Conservation (phyloP, 2,797 vertebrate genomes). For the Thunnus albacares region DNA sequence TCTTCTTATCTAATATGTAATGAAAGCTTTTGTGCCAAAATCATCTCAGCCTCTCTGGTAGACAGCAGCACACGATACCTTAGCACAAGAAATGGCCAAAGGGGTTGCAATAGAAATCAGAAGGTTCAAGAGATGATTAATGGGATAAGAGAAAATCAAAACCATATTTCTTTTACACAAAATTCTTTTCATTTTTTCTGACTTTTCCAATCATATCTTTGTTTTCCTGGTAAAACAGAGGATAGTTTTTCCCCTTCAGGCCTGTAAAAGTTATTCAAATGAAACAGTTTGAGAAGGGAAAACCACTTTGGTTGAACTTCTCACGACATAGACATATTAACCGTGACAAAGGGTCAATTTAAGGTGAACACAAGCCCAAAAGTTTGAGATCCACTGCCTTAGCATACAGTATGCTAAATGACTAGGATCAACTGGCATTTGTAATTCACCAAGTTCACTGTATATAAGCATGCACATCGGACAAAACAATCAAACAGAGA, state of each 20-base stretch:
- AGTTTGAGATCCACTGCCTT: too few relatives aligned
- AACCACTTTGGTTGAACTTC: background rate
- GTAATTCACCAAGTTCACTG: background rate
- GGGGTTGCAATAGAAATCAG: background rate
- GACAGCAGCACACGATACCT: background rate
- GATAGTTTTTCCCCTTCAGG: background rate
- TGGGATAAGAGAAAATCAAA: background rate
- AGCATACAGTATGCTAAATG: too few relatives aligned
- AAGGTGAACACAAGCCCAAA: too few relatives aligned
- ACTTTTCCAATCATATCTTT: background rate
- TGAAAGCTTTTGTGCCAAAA: constrained; percentile 19
- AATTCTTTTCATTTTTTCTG: background rate
- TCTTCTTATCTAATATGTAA: background rate
- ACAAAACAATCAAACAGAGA: background rate
- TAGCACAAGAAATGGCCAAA: background rate
- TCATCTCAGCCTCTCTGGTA: background rate
- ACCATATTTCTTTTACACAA: background rate
- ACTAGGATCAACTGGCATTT: too few relatives aligned
- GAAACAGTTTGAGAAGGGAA: background rate
- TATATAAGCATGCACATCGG: background rate
- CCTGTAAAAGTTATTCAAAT: background rate
- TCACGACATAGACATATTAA: background rate
- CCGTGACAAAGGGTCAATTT: too few relatives aligned
- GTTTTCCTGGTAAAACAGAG: background rate
- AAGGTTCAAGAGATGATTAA: background rate